These are phyloP conservation scores for Tachycineta bicolor DNA, from an alignment of 2,113 vertebrate genomes.

Conservation along the genomic window DNA sequence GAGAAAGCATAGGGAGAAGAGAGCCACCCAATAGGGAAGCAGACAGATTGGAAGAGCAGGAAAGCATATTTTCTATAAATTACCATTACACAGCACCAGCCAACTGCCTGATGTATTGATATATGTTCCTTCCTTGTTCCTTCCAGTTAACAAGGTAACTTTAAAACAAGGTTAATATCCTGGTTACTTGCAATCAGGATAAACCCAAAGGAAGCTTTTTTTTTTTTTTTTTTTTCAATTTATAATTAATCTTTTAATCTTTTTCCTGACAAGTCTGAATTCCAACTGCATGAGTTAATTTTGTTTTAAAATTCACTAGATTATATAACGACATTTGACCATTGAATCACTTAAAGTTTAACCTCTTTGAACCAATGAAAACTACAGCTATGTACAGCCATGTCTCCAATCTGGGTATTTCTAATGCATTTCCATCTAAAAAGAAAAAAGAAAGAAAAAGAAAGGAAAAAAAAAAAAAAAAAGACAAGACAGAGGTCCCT, in stretches of 20 bases:
- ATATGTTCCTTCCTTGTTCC: neutral
- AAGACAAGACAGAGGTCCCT: neutral
- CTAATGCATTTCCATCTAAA: neutral
- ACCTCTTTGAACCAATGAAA: neutral
- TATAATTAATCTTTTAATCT: neutral
- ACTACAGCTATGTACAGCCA: neutral
- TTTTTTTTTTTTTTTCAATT: neutral
- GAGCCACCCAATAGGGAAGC: neutral
- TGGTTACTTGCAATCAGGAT: neutral
- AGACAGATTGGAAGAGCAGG: neutral
- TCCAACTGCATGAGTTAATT: neutral
- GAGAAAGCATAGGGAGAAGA: neutral
- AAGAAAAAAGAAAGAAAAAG: neutral
- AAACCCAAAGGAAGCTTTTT: neutral
- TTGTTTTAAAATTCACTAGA: neutral
- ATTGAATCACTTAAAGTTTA: neutral
- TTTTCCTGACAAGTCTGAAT: neutral
- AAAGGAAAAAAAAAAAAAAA: neutral
- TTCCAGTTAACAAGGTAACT: neutral
- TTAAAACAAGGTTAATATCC: neutral
- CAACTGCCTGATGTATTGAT: neutral
- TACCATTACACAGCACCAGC: neutral
- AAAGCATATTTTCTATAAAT: neutral
- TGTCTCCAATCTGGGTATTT: neutral
- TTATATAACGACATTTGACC: neutral